Base-by-base conservation (phyloP, 2,888 invertebrate species). In the Epinotia nisella region DNA sequence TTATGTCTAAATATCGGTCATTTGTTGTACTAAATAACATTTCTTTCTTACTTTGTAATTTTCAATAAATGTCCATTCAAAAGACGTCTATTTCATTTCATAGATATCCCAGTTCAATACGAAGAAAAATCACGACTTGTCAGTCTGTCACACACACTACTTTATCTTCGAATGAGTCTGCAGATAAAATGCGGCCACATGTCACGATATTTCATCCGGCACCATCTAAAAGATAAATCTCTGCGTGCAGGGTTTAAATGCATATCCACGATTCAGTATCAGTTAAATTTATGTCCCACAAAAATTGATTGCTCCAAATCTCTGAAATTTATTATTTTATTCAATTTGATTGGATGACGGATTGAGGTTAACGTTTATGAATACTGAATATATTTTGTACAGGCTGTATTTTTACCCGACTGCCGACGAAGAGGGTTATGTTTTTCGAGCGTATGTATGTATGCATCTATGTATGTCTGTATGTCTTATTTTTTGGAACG, bases 271-370 rank as follows among this genome's bases (percentile, higher is more conserved):
- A 60, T 60, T 71, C 71, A 60, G 55, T 68, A 72, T 64, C 70
- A 29, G 72, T 68, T 67, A 56, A 68, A 72, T 72, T 72, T 68
- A 68, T 72, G 68, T 61, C 21, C 62, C 13, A 61, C 61, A 68
- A 61, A 62, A 62, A 72, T 55, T 72, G 58, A 68, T 71, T 41
- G 19, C 53, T 35, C 15, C 17, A 66, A 3, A 21, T 24, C 56
- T 56, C 24, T 15, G 24, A 13, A 29, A 29, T 58, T 21, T 58
- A 58, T n/a, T 5, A 15, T 53, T 55, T 53, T 65, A 29, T 58
- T 7, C 21, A 24, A 29, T 58, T 58, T n/a, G 9, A 15, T 58
- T 29, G 58, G 29, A 21, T 29, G 58, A 58, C 13, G 13, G 55
- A 21, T 55, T 24, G 55, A 35, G 51, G 5, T 4, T 13, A n/a